A percentile compares a stretch with the other conserved stretches of the same genome.
phyloP scores from a whole-genome alignment of 2,888 invertebrate species.

The Netelia melanura region DNA sequence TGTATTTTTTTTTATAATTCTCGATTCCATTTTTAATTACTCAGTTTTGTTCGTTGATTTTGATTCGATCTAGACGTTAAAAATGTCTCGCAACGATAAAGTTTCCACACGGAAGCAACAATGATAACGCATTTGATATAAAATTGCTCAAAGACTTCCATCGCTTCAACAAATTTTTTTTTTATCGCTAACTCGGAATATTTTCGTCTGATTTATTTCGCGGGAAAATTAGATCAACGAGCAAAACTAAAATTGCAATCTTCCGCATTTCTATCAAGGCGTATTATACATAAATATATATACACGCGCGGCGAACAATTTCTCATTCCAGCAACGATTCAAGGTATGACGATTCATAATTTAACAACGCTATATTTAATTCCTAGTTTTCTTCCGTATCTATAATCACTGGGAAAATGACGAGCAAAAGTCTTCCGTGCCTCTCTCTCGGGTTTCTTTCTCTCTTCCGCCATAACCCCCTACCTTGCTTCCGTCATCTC shows the following conservation, averaged over 20 bases:
- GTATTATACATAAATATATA: background rate
- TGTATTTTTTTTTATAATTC: too few relatives aligned
- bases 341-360: constrained; percentile 45
- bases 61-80: too few relatives aligned
- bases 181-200: background rate
- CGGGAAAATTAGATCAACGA: background rate
- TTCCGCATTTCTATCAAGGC: constrained; percentile 2
- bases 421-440: constrained; percentile 51
- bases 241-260: constrained; percentile 7
- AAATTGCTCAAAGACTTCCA: too few relatives aligned
- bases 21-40: too few relatives aligned
- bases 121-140: too few relatives aligned
- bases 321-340: constrained; percentile 33
- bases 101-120: too few relatives aligned
- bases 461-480: background rate
- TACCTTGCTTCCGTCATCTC: constrained; percentile 12
- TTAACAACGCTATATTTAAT: constrained; percentile 58
- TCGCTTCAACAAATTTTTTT: background rate
- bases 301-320: background rate
- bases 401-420: constrained; percentile 59
- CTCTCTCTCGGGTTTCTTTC: constrained; percentile 16
- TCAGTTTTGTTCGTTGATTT: too few relatives aligned
- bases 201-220: constrained; percentile 15
- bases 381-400: constrained; percentile 60
- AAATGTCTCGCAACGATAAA: too few relatives aligned